Evolutionary conservation across 2,113 vertebrate species (phyloP).

Genomic region (Chionomys nivalis): DNA sequence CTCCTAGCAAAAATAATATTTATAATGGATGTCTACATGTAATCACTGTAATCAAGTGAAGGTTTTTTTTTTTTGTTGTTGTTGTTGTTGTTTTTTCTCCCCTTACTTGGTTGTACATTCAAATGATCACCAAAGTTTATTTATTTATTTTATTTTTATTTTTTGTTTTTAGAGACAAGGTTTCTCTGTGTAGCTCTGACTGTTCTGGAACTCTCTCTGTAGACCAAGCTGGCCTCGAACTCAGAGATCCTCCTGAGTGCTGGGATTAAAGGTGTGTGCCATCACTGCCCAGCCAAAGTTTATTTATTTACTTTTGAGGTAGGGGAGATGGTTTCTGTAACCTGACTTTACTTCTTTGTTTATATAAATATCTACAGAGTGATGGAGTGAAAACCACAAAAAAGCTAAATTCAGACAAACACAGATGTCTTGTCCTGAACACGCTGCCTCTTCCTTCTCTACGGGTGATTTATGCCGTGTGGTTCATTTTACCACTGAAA

Average conservation of each 20-base stretch:
- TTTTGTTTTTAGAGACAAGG: too few relatives aligned
- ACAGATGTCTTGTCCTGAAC: neutral
- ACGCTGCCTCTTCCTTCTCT: neutral
- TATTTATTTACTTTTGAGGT: neutral
- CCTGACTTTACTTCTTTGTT: slow-evolving; percentile 16
- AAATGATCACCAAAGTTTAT: neutral
- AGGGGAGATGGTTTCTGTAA: neutral
- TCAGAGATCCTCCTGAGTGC: too few relatives aligned
- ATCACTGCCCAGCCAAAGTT: too few relatives aligned
- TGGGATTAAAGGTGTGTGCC: too few relatives aligned
- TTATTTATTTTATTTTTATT: too few relatives aligned
- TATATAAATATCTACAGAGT: neutral
- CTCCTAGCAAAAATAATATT: neutral
- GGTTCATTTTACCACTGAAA: neutral
- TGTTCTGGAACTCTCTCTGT: too few relatives aligned
- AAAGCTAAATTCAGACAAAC: neutral
- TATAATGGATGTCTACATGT: neutral
- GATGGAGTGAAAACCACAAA: neutral
- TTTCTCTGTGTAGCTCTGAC: too few relatives aligned
- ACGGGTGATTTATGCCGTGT: neutral
- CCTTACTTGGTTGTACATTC: neutral
- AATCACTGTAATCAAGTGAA: neutral
- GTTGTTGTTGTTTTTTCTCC: too few relatives aligned
- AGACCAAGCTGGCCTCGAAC: too few relatives aligned
- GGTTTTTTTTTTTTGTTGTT: too few relatives aligned